Conservation (phyloP, 2,888 invertebrate genomes). For the Temnothorax rugatulus region DNA sequence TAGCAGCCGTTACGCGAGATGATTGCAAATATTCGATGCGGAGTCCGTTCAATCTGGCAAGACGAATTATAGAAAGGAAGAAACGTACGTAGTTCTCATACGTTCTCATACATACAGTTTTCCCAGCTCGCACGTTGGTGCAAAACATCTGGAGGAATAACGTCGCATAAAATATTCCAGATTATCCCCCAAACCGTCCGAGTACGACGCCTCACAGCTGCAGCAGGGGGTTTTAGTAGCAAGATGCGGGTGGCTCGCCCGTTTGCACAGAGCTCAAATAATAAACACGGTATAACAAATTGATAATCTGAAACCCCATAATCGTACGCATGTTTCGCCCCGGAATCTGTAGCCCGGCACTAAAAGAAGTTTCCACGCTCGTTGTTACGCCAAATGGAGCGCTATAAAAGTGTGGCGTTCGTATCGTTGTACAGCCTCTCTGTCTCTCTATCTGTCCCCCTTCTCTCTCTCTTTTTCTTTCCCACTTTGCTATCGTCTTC, state of each 20-base stretch:
- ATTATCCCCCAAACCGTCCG: slow-evolving; percentile 58
- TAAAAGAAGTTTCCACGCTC: slow-evolving; percentile 86
- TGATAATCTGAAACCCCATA: slow-evolving; percentile 85
- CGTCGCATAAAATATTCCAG: slow-evolving; percentile 57
- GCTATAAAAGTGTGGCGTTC: slow-evolving; percentile 84
- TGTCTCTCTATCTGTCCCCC: slow-evolving; percentile 37
- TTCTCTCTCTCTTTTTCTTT: slow-evolving; percentile 62
- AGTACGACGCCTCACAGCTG: slow-evolving; percentile 61
- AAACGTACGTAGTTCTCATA: not conserved
- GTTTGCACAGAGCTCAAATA: slow-evolving; percentile 75
- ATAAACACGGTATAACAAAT: slow-evolving; percentile 85
- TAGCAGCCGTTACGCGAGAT: slow-evolving; percentile 12
- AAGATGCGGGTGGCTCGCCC: slow-evolving; percentile 36
- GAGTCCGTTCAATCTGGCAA: slow-evolving; percentile 4
- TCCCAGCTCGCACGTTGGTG: slow-evolving; percentile 28
- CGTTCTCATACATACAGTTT: slow-evolving; percentile 18
- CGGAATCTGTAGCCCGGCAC: slow-evolving; percentile 84
- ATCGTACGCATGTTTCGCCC: slow-evolving; percentile 84
- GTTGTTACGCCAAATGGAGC: slow-evolving; percentile 86
- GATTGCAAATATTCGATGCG: slow-evolving; percentile 32
- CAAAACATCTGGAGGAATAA: slow-evolving; percentile 65
- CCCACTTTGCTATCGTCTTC: slow-evolving; percentile 35
- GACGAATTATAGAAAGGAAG: slow-evolving; percentile 25
- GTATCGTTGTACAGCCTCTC: slow-evolving; percentile 62
- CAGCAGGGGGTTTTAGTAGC: slow-evolving; percentile 45